phyloP scores from a whole-genome alignment of 2,797 vertebrate species.

The Enteromius afrohamiltoni region DNA sequence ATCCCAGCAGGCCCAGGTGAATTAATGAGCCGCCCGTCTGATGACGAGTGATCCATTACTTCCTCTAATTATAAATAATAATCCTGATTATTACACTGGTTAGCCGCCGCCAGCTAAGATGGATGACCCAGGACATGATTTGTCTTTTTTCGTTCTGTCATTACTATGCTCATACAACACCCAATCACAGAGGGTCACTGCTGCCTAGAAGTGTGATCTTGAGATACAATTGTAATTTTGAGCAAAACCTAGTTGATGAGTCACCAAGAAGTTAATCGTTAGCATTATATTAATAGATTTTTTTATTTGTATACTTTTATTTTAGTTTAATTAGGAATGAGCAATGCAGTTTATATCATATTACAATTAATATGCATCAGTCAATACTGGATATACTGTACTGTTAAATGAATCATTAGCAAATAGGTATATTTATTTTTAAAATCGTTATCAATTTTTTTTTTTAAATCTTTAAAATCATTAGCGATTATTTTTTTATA shows the following conservation, averaged over 20 bases:
- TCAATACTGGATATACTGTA: neutral
- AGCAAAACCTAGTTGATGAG: neutral
- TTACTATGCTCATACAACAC: slow-evolving; percentile 76
- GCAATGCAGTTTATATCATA: neutral
- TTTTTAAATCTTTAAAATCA: no score
- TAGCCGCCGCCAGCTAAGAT: slow-evolving; percentile 93
- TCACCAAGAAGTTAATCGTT: neutral
- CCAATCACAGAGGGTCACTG: slow-evolving; percentile 71
- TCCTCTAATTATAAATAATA: slow-evolving; percentile 99
- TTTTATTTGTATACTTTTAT: neutral
- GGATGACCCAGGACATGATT: slow-evolving; percentile 94
- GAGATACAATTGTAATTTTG: neutral
- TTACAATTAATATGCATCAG: neutral
- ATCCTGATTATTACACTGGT: slow-evolving; percentile 99
- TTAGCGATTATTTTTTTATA: no score
- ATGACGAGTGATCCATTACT: slow-evolving; percentile 99
- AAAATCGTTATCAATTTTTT: no score
- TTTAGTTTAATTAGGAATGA: neutral
- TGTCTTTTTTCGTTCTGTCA: slow-evolving; percentile 77
- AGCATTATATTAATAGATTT: neutral
- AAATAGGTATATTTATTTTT: neutral
- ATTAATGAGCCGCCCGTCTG: slow-evolving; percentile 97
- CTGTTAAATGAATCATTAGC: neutral
- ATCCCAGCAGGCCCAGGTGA: slow-evolving; percentile 89
- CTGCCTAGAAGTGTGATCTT: slow-evolving; percentile 49